A percentile compares a stretch with the other conserved stretches of the same genome.
phyloP scores from a whole-genome alignment of 2,888 invertebrate genomes.

The Parnassius mnemosyne region DNA sequence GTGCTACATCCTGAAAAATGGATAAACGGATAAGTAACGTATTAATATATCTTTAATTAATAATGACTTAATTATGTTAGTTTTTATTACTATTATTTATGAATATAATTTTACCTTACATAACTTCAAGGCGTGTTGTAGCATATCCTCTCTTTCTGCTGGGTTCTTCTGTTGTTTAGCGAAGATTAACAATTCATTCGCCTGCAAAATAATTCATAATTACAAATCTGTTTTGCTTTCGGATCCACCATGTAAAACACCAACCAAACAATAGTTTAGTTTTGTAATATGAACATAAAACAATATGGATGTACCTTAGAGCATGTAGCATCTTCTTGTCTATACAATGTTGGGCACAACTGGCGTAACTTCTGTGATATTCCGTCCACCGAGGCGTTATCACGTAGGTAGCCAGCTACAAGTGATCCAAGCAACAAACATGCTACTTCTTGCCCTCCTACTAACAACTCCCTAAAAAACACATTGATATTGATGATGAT shows the following conservation, averaged over 20 bases:
- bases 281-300: too few relatives aligned
- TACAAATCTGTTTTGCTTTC: too few relatives aligned
- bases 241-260: too few relatives aligned
- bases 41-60: background rate
- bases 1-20: constrained; percentile 84
- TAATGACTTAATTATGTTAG: background rate
- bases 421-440: constrained; percentile 88
- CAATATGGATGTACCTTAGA: constrained; percentile 85
- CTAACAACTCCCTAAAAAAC: constrained; percentile 83
- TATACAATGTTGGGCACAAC: constrained; percentile 95
- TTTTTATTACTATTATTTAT: background rate
- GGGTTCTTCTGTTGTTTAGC: constrained; percentile 87
- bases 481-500: too few relatives aligned
- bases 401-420: constrained; percentile 95
- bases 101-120: constrained; percentile 82
- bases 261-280: too few relatives aligned
- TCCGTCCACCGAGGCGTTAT: constrained; percentile 96
- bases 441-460: constrained; percentile 85
- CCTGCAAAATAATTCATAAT: constrained; percentile 67
- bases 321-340: constrained; percentile 96
- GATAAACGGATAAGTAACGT: background rate
- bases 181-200: constrained; percentile 92
- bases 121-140: constrained; percentile 88
- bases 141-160: constrained; percentile 87
- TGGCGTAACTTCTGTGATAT: constrained; percentile 93